Evolutionary conservation across 2,888 invertebrate genomes (phyloP).

Genomic region (Nomada ferruginata): DNA sequence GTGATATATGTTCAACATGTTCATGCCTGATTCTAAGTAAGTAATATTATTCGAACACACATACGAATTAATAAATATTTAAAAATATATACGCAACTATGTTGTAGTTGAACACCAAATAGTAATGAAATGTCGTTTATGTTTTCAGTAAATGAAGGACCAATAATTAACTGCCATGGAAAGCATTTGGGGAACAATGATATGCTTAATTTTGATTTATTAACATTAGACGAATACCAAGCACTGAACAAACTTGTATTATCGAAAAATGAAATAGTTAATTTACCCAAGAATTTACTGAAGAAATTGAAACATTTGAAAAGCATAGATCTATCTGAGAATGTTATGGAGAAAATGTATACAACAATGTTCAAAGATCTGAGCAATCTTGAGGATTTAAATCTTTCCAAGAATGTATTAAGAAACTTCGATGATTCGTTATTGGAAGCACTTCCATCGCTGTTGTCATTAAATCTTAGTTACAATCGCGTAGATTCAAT

Average conservation of each 20-base stretch:
- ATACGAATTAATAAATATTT: not conserved
- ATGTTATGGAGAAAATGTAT: constrained; percentile 84
- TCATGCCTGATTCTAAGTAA: constrained; percentile 71
- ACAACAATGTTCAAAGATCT: constrained; percentile 82
- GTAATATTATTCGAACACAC: constrained; percentile 12
- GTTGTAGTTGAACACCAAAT: constrained; percentile 2
- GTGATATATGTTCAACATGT: constrained; percentile 75
- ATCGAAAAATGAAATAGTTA: constrained; percentile 85
- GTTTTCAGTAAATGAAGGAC: constrained; percentile 55
- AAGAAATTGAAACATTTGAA: constrained; percentile 84
- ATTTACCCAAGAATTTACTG: constrained; percentile 85
- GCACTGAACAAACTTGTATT: constrained; percentile 85
- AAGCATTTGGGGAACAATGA: constrained; percentile 63
- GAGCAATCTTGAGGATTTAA: constrained; percentile 82
- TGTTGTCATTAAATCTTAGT: constrained; percentile 85
- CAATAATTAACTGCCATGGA: constrained; percentile 68
- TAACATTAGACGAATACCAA: constrained; percentile 82
- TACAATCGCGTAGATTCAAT: constrained; percentile 84
- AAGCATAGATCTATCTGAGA: constrained; percentile 86
- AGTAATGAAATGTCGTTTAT: not conserved
- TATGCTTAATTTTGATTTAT: constrained; percentile 64
- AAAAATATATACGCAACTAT: not conserved
- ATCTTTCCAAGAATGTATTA: constrained; percentile 85
- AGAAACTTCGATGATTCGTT: constrained; percentile 84
- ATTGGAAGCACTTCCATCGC: constrained; percentile 81